phyloP scores from a whole-genome alignment of 2,888 invertebrate species.

The Eupeodes luniger region DNA sequence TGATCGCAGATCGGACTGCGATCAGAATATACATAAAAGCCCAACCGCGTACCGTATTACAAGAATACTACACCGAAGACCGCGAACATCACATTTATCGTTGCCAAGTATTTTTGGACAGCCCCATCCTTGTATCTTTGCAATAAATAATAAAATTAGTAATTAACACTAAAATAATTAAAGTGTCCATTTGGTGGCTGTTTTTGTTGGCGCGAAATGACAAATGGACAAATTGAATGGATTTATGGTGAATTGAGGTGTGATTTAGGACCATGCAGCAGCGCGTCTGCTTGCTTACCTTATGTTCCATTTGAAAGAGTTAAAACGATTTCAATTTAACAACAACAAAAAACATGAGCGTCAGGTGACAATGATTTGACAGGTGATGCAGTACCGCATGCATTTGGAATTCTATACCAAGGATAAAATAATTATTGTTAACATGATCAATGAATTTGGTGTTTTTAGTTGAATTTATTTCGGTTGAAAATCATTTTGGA shows the following conservation, averaged over 20 bases:
- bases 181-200: constrained; percentile 63
- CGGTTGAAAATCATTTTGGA: not conserved
- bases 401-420: constrained; percentile 7
- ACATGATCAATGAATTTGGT: not conserved
- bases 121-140: constrained; percentile 41
- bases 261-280: constrained; percentile 53
- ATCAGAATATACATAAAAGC: not conserved
- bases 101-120: constrained; percentile 72
- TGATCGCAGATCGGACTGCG: not conserved
- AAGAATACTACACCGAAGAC: constrained; percentile 33
- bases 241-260: constrained; percentile 64
- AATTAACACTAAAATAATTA: constrained; percentile 76
- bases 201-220: constrained; percentile 60
- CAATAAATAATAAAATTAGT: constrained; percentile 75
- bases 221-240: constrained; percentile 74
- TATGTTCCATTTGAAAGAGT: not conserved
- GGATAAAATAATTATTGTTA: constrained; percentile 9
- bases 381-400: constrained; percentile 1
- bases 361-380: not conserved
- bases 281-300: too few species aligned
- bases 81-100: constrained; percentile 16
- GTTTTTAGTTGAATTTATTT: not conserved
- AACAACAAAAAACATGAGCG: not conserved
- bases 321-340: not conserved
- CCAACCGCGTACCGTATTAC: constrained; percentile 26